These are phyloP conservation scores for Drosophila nigromelanica DNA, from an alignment of 1,140 invertebrate genomes.

Conservation along the genomic window DNA sequence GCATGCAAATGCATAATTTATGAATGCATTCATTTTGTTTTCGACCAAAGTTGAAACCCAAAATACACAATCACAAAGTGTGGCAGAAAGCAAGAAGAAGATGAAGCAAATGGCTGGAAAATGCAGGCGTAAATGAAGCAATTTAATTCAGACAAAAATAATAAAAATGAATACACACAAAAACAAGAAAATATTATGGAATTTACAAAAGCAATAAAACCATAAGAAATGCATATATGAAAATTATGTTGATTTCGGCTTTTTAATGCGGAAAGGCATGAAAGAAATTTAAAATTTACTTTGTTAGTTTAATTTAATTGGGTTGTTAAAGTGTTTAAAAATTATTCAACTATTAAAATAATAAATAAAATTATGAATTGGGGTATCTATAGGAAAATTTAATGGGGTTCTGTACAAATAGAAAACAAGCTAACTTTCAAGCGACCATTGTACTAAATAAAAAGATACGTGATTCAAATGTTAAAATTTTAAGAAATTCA, in stretches of 20 bases:
- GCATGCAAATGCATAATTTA: slow-evolving; percentile 77
- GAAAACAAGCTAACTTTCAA: too few species aligned
- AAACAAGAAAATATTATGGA: slow-evolving; percentile 36
- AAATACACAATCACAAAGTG: slow-evolving; percentile 38
- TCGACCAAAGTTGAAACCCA: slow-evolving; percentile 31
- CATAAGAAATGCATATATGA: slow-evolving; percentile 28
- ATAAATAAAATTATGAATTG: too few species aligned
- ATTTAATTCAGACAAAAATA: slow-evolving; percentile 67
- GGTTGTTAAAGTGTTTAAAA: slow-evolving; percentile 13
- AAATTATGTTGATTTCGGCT: slow-evolving; percentile 50
- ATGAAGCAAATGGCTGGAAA: slow-evolving; percentile 16
- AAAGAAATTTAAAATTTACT: slow-evolving; percentile 44
- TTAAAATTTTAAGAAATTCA: too few species aligned
- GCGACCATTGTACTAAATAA: too few species aligned
- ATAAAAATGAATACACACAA: slow-evolving; percentile 23
- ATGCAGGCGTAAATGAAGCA: slow-evolving; percentile 72
- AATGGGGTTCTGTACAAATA: too few species aligned
- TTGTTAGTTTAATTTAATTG: slow-evolving; percentile 61
- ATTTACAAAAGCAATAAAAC: slow-evolving; percentile 44
- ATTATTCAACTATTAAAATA: too few species aligned
- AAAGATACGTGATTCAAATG: too few species aligned
- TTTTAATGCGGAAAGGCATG: slow-evolving; percentile 31
- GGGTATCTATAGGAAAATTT: too few species aligned
- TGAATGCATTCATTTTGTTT: slow-evolving; percentile 59
- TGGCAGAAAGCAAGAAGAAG: slow-evolving; percentile 49